These are phyloP conservation scores for Synergus gifuensis DNA, from an alignment of 2,888 invertebrate genomes.

Conservation along the genomic window DNA sequence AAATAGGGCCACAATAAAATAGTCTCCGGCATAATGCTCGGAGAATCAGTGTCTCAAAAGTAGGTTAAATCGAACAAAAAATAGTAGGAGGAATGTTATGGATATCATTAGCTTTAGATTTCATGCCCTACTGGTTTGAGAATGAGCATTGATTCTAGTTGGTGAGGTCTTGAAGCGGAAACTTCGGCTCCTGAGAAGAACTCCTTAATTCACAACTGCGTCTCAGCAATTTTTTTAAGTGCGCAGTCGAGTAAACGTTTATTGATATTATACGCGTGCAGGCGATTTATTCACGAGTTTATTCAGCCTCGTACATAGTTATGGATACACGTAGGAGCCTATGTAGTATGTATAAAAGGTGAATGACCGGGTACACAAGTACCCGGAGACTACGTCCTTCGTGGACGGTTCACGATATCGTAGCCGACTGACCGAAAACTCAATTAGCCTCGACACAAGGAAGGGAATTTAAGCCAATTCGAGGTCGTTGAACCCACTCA, in stretches of 20 bases:
- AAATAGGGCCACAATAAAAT: conserved; percentile 7
- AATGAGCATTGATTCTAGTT: conserved; percentile 1
- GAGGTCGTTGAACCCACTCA: conserved; percentile 58
- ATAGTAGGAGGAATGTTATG: conserved; percentile 3
- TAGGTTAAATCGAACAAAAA: conserved; percentile 20
- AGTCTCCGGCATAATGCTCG: not conserved
- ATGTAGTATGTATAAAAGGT: conserved; percentile 64
- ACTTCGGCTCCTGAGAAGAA: conserved; percentile 8
- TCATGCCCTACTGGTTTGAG: conserved; percentile 20
- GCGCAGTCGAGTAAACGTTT: conserved; percentile 15
- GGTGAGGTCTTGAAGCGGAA: not conserved
- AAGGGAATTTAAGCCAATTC: conserved; percentile 60
- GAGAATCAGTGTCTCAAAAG: not conserved
- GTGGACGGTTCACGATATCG: conserved; percentile 60
- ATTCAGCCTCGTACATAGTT: conserved; percentile 25
- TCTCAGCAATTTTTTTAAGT: conserved; percentile 24
- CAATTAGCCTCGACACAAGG: conserved; percentile 62
- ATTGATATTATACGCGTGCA: conserved; percentile 31
- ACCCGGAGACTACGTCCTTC: conserved; percentile 62
- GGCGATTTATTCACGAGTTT: conserved; percentile 28
- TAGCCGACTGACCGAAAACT: conserved; percentile 72
- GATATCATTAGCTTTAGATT: not conserved
- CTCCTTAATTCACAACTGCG: conserved; percentile 14
- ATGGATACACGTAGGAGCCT: conserved; percentile 48
- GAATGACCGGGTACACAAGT: conserved; percentile 74